phyloP scores from a whole-genome alignment of 2,888 invertebrate genomes.

The Papilio elwesi region DNA sequence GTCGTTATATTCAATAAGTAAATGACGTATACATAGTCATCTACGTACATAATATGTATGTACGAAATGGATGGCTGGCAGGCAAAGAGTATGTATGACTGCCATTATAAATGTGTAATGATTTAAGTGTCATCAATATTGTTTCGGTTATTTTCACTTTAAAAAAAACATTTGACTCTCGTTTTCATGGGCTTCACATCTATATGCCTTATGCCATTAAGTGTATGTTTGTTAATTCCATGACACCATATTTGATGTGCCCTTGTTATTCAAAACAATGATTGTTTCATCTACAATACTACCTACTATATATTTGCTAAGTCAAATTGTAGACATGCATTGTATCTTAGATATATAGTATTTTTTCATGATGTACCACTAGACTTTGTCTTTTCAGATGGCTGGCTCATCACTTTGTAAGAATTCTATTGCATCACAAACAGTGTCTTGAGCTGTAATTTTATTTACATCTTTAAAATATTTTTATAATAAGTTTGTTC shows the following conservation, averaged over 20 bases:
- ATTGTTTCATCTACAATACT: constrained; percentile 6
- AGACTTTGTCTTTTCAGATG: constrained; percentile 72
- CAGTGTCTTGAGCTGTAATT: constrained; percentile 67
- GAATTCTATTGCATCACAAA: constrained; percentile 67
- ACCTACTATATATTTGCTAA: constrained; percentile 8
- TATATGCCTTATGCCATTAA: not conserved
- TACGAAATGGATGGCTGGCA: not conserved
- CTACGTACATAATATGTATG: not conserved
- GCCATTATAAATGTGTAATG: not conserved
- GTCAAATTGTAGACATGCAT: constrained; percentile 9
- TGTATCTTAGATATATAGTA: not conserved
- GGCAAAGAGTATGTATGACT: not conserved
- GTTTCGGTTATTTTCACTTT: not conserved
- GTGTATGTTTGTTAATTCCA: not conserved
- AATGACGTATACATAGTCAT: not conserved
- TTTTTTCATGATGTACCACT: constrained; percentile 20
- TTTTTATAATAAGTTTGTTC: constrained; percentile 45
- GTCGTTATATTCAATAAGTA: not conserved
- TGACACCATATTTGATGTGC: not conserved
- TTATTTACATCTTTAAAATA: constrained; percentile 46
- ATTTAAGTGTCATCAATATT: constrained; percentile 1
- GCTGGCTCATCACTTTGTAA: constrained; percentile 60
- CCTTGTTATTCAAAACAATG: constrained; percentile 1
- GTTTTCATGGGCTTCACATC: not conserved
- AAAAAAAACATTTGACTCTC: not conserved